These are phyloP conservation scores for Bos javanicus DNA, from an alignment of 2,113 vertebrate genomes.

Conservation along the genomic window DNA sequence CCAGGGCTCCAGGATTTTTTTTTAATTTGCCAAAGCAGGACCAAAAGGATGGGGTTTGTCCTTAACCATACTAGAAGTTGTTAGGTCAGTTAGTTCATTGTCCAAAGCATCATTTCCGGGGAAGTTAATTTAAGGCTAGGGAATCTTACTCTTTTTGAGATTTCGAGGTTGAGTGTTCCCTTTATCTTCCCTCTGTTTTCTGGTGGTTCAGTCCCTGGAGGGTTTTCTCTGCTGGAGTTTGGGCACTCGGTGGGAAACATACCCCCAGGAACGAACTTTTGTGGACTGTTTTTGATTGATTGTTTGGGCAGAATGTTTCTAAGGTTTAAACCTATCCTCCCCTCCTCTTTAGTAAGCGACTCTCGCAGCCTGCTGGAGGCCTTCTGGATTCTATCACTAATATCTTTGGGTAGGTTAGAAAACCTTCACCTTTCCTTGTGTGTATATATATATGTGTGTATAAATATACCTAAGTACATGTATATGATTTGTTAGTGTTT, in stretches of 20 bases:
- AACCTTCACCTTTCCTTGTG: constrained; percentile 73
- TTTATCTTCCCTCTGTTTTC: constrained; percentile 17
- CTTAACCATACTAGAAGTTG: not conserved
- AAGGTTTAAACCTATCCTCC: constrained; percentile 85
- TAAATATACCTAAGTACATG: constrained; percentile 39
- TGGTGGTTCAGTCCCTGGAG: constrained; percentile 21
- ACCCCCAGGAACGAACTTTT: constrained; percentile 56
- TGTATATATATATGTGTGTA: not conserved
- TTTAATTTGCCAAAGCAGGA: not conserved
- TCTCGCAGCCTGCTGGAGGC: constrained; percentile 89
- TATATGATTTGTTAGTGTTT: constrained; percentile 37
- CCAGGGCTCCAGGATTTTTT: not conserved
- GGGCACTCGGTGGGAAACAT: constrained; percentile 60
- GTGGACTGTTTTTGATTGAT: constrained; percentile 76
- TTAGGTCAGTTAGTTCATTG: not conserved
- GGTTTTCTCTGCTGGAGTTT: constrained; percentile 59
- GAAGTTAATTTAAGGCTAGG: not conserved
- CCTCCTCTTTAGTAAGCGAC: constrained; percentile 90
- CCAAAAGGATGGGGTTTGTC: not conserved
- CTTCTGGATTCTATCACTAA: constrained; percentile 97
- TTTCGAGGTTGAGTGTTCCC: constrained; percentile 16
- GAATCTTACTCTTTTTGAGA: constrained; percentile 10
- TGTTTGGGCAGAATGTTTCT: constrained; percentile 75
- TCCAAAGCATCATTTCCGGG: not conserved
- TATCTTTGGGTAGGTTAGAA: constrained; percentile 96